Conservation (phyloP, 2,888 invertebrate species). For the Protodeltote pygarga region DNA sequence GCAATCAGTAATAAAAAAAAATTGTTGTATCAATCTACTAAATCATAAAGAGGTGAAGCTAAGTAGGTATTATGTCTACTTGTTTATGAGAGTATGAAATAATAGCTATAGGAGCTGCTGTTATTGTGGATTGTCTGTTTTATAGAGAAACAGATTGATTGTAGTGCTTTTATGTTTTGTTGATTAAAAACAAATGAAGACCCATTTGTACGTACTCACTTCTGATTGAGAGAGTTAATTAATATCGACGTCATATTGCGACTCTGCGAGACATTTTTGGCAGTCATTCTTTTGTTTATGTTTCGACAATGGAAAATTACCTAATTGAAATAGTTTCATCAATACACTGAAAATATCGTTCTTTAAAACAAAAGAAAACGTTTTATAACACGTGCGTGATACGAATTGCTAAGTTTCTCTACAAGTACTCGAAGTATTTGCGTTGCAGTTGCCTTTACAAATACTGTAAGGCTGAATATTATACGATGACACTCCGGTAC, state of each 20-base stretch:
- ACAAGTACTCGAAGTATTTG: constrained; percentile 24
- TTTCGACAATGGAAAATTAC: too few species aligned
- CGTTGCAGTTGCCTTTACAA: constrained; percentile 41
- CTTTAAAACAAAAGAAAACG: constrained; percentile 22
- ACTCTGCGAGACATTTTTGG: too few species aligned
- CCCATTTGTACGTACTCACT: too few species aligned
- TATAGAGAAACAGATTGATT: neutral
- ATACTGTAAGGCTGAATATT: constrained; percentile 60
- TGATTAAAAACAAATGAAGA: too few species aligned
- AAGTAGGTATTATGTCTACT: constrained; percentile 19
- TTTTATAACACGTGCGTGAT: constrained; percentile 24
- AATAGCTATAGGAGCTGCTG: neutral
- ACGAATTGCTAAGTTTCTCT: constrained; percentile 15
- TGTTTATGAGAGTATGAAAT: constrained; percentile 31
- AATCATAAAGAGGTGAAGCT: constrained; percentile 18
- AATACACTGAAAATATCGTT: too few species aligned
- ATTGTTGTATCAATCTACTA: constrained; percentile 13
- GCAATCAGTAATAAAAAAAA: neutral
- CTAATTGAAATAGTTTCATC: too few species aligned
- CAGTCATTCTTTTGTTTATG: too few species aligned
- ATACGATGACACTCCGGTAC: constrained; percentile 64
- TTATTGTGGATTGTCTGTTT: constrained; percentile 12
- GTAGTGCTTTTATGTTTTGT: too few species aligned
- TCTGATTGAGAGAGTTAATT: too few species aligned
- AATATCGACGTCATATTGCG: too few species aligned